Base-by-base conservation (phyloP, 2,888 invertebrate genomes). In the Ornithoptera priamus region DNA sequence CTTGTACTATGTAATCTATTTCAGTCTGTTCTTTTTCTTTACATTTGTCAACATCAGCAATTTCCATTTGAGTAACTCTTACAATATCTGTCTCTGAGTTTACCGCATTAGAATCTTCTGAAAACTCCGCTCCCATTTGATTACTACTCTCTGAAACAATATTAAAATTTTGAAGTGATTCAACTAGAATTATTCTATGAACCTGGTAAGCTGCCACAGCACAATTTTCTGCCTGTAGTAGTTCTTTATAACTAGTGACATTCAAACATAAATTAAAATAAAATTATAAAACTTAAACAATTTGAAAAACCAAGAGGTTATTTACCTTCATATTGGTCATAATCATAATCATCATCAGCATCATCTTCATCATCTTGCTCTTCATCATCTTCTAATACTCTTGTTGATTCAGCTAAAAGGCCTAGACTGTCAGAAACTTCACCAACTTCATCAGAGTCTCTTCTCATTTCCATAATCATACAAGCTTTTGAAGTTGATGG, bases 351-450 rank as follows among this genome's bases (percentile, higher is more conserved):
- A 50, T 80, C 86, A 17, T 73, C 85, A 4, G 81, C 86, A 30
- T 83, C 85, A 39, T 86, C 85, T n/a, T 87, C 85, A 2, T 85
- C 85, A 0, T 80, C 81, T 15, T 78, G 82, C 2, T 89, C 88
- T 42, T 90, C 88, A 68, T 90, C 89, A 72, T 90, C 89, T 12
- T 86, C 85, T 73, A 86, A 79, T 1, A 87, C 77, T 36, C 87
- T 80, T 0, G 83, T 84, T 0, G 88, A 87, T 75, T 91, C 93
- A 0, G 92, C 88, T n/a, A 93, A 72, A 18, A 93, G 75, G 0
- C 89, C 92, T 0, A 93, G 79, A 64, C 85, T 88, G 68, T 93
- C 93, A 0, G 84, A 76, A 2, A 83, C 75, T 66, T 87, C 86
- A 12, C 83, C 80, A 3, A 77, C 72, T 46, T 84, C 83, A 72